Evolutionary conservation across 2,888 invertebrate genomes (phyloP).

Genomic region (Strigamia transsilvanica): DNA sequence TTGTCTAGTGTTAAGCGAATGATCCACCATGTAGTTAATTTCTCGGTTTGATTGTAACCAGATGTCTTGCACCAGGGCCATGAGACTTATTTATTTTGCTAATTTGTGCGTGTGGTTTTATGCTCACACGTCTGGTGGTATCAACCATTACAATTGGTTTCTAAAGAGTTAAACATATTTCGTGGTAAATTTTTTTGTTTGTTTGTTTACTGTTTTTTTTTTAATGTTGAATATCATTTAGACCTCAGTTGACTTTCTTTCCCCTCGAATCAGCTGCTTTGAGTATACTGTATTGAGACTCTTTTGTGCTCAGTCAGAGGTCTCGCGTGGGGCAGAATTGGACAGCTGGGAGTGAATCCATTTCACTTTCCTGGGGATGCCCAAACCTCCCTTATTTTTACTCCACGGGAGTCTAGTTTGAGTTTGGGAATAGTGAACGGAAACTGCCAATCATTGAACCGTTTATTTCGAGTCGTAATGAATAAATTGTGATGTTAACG

Average conservation of each 20-base stretch:
- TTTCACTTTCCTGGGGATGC: slow-evolving; percentile 41
- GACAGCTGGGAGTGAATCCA: slow-evolving; percentile 49
- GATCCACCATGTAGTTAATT: slow-evolving; percentile 10
- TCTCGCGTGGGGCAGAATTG: slow-evolving; percentile 39
- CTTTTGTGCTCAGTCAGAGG: slow-evolving; percentile 32
- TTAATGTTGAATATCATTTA: slow-evolving; percentile 21
- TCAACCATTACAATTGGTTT: background rate
- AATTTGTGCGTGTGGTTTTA: slow-evolving; percentile 39
- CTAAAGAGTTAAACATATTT: background rate
- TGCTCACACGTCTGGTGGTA: slow-evolving; percentile 1
- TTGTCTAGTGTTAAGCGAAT: slow-evolving; percentile 29
- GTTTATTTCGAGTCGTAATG: slow-evolving; percentile 22
- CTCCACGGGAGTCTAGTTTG: slow-evolving; percentile 29
- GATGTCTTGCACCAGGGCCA: slow-evolving; percentile 10
- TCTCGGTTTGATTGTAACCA: slow-evolving; percentile 30
- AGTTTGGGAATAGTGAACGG: slow-evolving; percentile 29
- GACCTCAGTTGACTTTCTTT: slow-evolving; percentile 4
- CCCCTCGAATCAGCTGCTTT: slow-evolving; percentile 28
- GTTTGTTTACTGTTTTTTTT: background rate
- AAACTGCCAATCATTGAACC: slow-evolving; percentile 43
- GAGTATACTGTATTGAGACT: slow-evolving; percentile 31
- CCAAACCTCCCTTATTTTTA: slow-evolving; percentile 24
- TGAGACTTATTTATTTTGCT: slow-evolving; percentile 39
- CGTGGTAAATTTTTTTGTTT: background rate
- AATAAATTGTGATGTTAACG: background rate